Evolutionary conservation across 2,797 vertebrate species (phyloP).

Genomic region (Channa striata): DNA sequence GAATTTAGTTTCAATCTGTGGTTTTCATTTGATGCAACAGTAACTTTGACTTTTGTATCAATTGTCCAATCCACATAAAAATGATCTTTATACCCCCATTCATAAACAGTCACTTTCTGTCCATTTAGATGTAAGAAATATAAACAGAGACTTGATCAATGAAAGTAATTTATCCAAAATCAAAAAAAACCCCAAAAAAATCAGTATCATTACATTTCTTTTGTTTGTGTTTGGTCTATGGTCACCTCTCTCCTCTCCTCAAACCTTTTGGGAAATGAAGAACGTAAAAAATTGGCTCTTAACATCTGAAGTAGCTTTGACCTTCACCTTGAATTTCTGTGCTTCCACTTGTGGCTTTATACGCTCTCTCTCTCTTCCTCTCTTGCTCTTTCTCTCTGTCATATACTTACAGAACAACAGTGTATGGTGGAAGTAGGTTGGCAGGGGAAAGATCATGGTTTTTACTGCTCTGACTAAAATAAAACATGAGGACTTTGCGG

Average conservation of each 20-base stretch:
- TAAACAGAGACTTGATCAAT: neutral
- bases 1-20: no score
- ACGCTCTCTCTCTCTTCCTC: neutral
- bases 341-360: constrained; percentile 35
- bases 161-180: neutral
- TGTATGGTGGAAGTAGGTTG: constrained; percentile 66
- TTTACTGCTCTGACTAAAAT: constrained; percentile 84
- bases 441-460: constrained; percentile 75
- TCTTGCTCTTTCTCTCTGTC: no score
- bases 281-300: constrained; percentile 45
- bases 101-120: neutral
- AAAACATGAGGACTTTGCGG: constrained; percentile 87
- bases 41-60: no score
- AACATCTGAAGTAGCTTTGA: constrained; percentile 70
- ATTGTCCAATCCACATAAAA: no score
- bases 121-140: neutral
- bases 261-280: constrained; percentile 24
- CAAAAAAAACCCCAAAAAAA: no score
- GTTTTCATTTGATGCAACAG: no score
- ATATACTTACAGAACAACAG: constrained; percentile 72
- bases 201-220: neutral
- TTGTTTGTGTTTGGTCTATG: neutral
- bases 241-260: neutral
- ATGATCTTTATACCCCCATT: no score
- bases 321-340: constrained; percentile 60